Conservation (phyloP, 2,888 invertebrate genomes). For the Drosophila atripex region DNA sequence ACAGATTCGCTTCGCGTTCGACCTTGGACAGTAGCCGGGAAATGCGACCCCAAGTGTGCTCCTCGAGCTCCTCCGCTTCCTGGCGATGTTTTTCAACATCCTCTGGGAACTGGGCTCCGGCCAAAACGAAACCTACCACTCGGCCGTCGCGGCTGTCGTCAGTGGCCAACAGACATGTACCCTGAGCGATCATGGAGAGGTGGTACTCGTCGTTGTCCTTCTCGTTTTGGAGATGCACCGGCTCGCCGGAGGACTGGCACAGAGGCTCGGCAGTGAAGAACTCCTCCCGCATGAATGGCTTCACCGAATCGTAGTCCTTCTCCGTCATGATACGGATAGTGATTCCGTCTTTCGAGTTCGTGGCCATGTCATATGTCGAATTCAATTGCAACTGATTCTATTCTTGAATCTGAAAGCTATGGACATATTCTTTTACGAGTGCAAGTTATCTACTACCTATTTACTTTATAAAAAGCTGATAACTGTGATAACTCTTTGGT, state of each 20-base stretch:
- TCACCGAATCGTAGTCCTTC: constrained; percentile 44
- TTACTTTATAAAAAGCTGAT: neutral
- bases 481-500: neutral
- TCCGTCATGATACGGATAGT: constrained; percentile 45
- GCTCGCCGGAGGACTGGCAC: constrained; percentile 36
- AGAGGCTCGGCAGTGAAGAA: constrained; percentile 53
- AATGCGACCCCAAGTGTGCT: constrained; percentile 54
- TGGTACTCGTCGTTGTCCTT: constrained; percentile 50
- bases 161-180: constrained; percentile 47
- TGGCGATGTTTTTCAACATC: constrained; percentile 42
- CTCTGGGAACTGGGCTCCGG: constrained; percentile 35
- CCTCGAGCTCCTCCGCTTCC: constrained; percentile 39
- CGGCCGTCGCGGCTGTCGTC: constrained; percentile 29
- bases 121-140: constrained; percentile 55
- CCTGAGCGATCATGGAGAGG: constrained; percentile 49
- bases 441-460: neutral
- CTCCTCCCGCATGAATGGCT: constrained; percentile 39
- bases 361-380: neutral
- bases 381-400: neutral
- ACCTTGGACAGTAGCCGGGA: constrained; percentile 51
- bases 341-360: constrained; percentile 39
- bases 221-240: constrained; percentile 35
- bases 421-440: neutral
- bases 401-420: neutral
- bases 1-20: constrained; percentile 62